Percentiles rank a stretch among this genome's conserved stretches.
phyloP scores from a whole-genome alignment of 2,888 invertebrate genomes.

The Willowsia nigromaculata region DNA sequence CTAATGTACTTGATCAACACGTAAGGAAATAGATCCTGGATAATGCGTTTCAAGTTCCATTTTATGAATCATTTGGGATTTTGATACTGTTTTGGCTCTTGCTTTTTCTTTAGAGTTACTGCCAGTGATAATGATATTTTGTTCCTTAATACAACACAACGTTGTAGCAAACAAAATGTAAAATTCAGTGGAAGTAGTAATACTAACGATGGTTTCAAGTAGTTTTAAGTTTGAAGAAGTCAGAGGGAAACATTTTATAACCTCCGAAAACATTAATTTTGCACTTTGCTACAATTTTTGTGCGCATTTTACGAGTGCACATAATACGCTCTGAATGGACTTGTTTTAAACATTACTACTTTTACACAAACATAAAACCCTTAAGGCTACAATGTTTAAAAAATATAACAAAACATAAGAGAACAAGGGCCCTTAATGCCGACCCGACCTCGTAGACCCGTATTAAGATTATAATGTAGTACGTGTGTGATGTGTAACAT shows the following conservation, averaged over 20 bases:
- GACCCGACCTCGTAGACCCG: neutral
- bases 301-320: neutral
- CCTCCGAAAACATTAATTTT: neutral
- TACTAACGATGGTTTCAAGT: neutral
- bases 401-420: neutral
- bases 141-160: neutral
- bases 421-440: neutral
- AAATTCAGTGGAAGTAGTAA: neutral
- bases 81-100: slow-evolving; percentile 16
- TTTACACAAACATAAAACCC: neutral
- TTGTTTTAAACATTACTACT: neutral
- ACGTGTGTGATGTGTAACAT: slow-evolving; percentile 9
- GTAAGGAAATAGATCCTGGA: neutral
- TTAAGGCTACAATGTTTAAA: neutral
- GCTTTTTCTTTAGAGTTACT: slow-evolving; percentile 14
- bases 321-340: neutral
- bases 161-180: neutral
- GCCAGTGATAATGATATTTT: slow-evolving; percentile 15
- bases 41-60: slow-evolving; percentile 44
- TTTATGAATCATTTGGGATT: slow-evolving; percentile 61
- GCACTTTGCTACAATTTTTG: neutral
- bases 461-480: neutral
- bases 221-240: too few species aligned
- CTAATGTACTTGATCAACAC: slow-evolving; percentile 8
- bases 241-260: neutral